Evolutionary conservation across 2,113 vertebrate species (phyloP).

Genomic region (Benitochromis conjunctus): DNA sequence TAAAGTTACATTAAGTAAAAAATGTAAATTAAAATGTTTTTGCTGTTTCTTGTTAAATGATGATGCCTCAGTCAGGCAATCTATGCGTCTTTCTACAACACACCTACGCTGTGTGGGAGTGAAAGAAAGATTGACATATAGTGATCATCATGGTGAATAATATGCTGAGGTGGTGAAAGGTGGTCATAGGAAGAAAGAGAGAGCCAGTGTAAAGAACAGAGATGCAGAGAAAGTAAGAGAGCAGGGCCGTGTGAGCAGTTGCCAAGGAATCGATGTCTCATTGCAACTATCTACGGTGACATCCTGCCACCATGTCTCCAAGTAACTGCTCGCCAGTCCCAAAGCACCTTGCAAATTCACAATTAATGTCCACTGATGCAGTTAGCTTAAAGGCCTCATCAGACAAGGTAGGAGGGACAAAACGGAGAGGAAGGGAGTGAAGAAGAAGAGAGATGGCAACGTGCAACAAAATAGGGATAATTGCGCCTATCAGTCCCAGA

Average conservation of each 20-base stretch:
- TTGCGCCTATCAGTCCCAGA: constrained; percentile 55
- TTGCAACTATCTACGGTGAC: constrained; percentile 59
- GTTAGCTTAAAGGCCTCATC: constrained; percentile 37
- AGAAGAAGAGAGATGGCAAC: neutral
- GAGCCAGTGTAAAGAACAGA: constrained; percentile 9
- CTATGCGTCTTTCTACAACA: constrained; percentile 15
- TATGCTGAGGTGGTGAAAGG: constrained; percentile 21
- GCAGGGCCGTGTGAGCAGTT: constrained; percentile 23
- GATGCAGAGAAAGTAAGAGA: constrained; percentile 2
- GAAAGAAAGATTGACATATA: constrained; percentile 40
- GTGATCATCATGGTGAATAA: constrained; percentile 45
- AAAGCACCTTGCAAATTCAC: constrained; percentile 55
- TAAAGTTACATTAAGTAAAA: neutral
- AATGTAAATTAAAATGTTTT: neutral
- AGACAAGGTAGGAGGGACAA: constrained; percentile 2
- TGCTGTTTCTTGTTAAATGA: constrained; percentile 21
- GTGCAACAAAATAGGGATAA: constrained; percentile 40
- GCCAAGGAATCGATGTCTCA: constrained; percentile 52
- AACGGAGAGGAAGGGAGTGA: neutral
- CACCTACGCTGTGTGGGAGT: constrained; percentile 55
- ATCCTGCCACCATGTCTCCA: constrained; percentile 64
- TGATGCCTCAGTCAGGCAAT: neutral
- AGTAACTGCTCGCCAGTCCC: constrained; percentile 47
- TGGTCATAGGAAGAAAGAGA: constrained; percentile 44
- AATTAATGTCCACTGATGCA: constrained; percentile 63